Evolutionary conservation across 2,797 vertebrate genomes (phyloP).

Genomic region (Ptychobarbus kaznakovi): DNA sequence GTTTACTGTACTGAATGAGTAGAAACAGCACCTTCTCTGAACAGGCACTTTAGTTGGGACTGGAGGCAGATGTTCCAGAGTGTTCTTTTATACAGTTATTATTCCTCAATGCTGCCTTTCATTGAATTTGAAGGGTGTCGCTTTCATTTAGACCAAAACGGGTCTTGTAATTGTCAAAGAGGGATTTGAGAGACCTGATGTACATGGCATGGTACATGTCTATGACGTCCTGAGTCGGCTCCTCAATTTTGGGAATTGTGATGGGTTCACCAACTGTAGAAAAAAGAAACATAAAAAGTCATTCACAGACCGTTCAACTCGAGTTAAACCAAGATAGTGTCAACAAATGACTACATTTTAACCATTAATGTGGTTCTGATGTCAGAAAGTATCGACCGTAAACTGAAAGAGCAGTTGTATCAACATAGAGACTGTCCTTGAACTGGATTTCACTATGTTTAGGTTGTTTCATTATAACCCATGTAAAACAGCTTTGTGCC

Average conservation of each 20-base stretch:
- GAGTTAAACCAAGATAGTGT: not conserved
- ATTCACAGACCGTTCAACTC: not conserved
- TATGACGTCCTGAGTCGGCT: conserved; percentile 84
- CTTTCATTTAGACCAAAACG: conserved; percentile 88
- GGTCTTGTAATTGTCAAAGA: conserved; percentile 93
- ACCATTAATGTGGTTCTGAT: conserved; percentile 21
- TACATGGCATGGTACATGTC: conserved; percentile 92
- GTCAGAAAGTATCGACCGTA: conserved; percentile 49
- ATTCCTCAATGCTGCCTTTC: conserved; percentile 61
- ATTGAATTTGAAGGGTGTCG: conserved; percentile 86
- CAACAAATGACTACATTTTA: conserved; percentile 31
- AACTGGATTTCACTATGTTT: conserved; percentile 29
- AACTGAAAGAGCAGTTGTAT: conserved; percentile 17
- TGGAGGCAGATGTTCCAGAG: not conserved
- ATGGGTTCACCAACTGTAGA: conserved; percentile 92
- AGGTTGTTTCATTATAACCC: conserved; percentile 11
- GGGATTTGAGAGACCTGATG: conserved; percentile 84
- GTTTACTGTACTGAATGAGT: not conserved
- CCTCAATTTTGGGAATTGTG: conserved; percentile 89
- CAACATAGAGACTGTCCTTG: conserved; percentile 29
- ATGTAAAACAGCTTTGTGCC: not conserved
- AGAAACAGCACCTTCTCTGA: conserved; percentile 27
- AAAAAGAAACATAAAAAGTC: not conserved
- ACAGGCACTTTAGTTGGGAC: conserved; percentile 25
- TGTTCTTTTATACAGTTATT: conserved; percentile 28